A percentile compares a stretch with the other conserved stretches of the same genome.
phyloP scores from a whole-genome alignment of 1,140 invertebrate genomes.

The Temnothorax longispinosus region DNA sequence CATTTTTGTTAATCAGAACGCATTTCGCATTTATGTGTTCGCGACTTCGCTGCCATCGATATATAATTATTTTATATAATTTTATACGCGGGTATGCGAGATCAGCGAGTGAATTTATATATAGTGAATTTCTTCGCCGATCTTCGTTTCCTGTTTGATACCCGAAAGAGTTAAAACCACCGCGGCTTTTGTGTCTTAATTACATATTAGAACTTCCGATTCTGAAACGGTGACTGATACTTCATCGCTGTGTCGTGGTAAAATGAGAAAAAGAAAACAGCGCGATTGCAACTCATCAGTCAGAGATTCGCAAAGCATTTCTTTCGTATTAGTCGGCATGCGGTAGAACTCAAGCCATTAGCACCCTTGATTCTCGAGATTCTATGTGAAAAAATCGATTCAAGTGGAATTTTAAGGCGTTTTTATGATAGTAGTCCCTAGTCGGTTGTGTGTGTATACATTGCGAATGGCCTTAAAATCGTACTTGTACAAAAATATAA shows the following conservation, averaged over 20 bases:
- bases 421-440: constrained; percentile 56
- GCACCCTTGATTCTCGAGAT: constrained; percentile 68
- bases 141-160: background rate
- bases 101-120: constrained; percentile 3
- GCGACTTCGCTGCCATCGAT: background rate
- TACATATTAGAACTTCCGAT: constrained; percentile 3
- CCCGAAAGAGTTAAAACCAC: background rate
- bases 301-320: constrained; percentile 66
- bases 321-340: constrained; percentile 52
- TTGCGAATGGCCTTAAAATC: constrained; percentile 67
- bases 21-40: constrained; percentile 21
- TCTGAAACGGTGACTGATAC: background rate
- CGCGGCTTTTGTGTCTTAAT: background rate
- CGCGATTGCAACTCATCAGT: constrained; percentile 64
- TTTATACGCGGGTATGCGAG: constrained; percentile 39
- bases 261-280: constrained; percentile 51
- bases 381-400: constrained; percentile 63
- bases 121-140: background rate
- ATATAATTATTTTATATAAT: constrained; percentile 10
- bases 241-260: background rate
- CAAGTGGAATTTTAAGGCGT: constrained; percentile 71
- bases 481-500: constrained; percentile 67
- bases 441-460: constrained; percentile 46
- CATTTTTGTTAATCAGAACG: constrained; percentile 38
- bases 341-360: constrained; percentile 68